These are phyloP conservation scores for Herpailurus yagouaroundi DNA, from an alignment of 2,113 vertebrate species.

Conservation along the genomic window DNA sequence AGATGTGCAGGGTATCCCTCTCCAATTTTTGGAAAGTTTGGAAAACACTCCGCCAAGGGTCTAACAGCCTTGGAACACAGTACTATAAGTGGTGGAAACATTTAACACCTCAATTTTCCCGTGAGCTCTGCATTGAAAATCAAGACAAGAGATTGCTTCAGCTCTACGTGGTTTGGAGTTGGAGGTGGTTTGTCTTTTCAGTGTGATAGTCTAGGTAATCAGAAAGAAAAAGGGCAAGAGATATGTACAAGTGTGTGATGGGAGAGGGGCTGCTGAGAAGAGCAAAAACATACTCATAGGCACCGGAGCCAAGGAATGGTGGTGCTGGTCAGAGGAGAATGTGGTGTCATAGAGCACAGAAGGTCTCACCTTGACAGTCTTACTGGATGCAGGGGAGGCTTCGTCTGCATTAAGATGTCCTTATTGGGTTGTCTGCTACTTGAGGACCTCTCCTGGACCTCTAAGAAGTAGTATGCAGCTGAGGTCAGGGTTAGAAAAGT, in stretches of 20 bases:
- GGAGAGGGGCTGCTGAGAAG: not conserved
- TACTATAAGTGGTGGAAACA: not conserved
- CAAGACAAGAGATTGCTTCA: not conserved
- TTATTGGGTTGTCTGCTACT: not conserved
- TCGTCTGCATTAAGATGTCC: not conserved
- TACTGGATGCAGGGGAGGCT: not conserved
- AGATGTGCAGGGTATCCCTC: not conserved
- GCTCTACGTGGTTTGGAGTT: not conserved
- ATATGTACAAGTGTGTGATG: not conserved
- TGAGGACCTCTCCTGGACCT: not conserved
- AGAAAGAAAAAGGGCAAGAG: not conserved
- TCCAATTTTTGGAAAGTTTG: conserved; percentile 4
- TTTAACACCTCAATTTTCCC: not conserved
- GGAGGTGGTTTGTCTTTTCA: not conserved
- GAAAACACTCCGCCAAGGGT: conserved; percentile 36
- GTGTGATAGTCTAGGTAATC: not conserved
- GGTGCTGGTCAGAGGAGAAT: not conserved
- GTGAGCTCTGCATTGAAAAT: conserved; percentile 16
- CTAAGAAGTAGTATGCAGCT: not conserved
- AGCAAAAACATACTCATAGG: not conserved
- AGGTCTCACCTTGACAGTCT: not conserved
- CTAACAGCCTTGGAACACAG: conserved; percentile 12
- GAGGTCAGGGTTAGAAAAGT: not conserved
- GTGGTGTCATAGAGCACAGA: not conserved
- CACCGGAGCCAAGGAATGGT: not conserved